These are phyloP conservation scores for Hephaestus fuliginosus DNA, from an alignment of 2,797 vertebrate genomes.

Conservation along the genomic window DNA sequence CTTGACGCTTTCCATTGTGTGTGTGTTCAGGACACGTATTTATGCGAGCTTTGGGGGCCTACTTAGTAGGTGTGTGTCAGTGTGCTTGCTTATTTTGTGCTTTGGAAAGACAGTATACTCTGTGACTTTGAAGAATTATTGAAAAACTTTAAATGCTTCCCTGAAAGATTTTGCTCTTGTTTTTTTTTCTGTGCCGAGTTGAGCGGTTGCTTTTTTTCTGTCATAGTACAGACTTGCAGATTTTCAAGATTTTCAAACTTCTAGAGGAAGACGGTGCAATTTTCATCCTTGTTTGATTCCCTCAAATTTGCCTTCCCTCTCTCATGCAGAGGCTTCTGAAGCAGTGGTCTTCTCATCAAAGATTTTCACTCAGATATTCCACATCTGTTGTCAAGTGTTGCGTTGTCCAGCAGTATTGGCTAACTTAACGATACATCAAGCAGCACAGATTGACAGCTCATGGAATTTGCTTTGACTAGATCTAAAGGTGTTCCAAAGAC, in stretches of 20 bases:
- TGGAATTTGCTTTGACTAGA: conserved; percentile 1
- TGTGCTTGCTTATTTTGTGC: conserved; percentile 19
- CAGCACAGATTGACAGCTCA: conserved; percentile 13
- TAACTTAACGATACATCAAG: conserved; percentile 9
- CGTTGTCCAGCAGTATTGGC: conserved; percentile 20
- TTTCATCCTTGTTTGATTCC: conserved; percentile 24
- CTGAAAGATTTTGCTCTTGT: conserved; percentile 36
- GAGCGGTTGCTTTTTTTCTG: background rate
- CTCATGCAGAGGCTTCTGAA: conserved; percentile 67
- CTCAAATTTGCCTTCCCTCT: conserved; percentile 61
- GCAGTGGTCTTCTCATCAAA: conserved; percentile 20
- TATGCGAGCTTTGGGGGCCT: conserved; percentile 25
- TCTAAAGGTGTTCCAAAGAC: conserved; percentile 13
- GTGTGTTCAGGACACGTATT: conserved; percentile 17
- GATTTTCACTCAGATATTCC: conserved; percentile 10
- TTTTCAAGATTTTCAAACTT: conserved; percentile 51
- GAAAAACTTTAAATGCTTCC: conserved; percentile 32
- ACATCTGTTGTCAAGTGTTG: conserved; percentile 24
- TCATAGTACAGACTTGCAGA: conserved; percentile 1
- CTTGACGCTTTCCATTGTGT: conserved; percentile 68
- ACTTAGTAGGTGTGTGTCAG: conserved; percentile 28
- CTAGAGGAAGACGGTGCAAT: conserved; percentile 21
- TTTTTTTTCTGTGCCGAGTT: conserved; percentile 28
- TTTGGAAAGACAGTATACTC: conserved; percentile 43
- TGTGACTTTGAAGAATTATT: conserved; percentile 76